These are phyloP conservation scores for Leptopilina myrica DNA, from an alignment of 2,888 invertebrate species.

Conservation along the genomic window DNA sequence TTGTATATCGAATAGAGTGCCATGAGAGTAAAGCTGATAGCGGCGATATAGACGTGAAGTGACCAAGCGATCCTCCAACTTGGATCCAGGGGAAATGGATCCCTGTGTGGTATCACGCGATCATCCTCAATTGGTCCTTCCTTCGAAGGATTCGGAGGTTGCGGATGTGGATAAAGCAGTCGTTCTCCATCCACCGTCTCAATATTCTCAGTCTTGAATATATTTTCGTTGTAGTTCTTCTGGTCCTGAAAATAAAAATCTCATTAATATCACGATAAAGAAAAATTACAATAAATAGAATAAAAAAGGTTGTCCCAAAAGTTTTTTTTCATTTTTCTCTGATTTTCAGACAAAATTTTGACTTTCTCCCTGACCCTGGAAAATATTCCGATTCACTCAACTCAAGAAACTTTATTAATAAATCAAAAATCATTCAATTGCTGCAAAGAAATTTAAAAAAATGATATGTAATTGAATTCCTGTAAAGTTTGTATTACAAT, in stretches of 20 bases:
- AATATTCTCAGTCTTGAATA: conserved; percentile 67
- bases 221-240: conserved; percentile 52
- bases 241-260: conserved; percentile 7
- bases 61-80: conserved; percentile 94
- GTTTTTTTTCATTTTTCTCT: not conserved
- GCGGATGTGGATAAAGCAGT: conserved; percentile 71
- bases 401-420: too few species aligned
- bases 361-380: too few species aligned
- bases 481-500: too few species aligned
- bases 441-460: too few species aligned
- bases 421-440: too few species aligned
- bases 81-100: conserved; percentile 76
- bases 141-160: conserved; percentile 70
- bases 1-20: conserved; percentile 92
- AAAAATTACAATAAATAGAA: not conserved
- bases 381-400: too few species aligned
- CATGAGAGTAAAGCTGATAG: conserved; percentile 89
- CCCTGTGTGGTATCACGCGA: conserved; percentile 74
- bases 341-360: too few species aligned
- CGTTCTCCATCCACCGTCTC: conserved; percentile 72
- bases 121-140: conserved; percentile 64
- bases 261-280: not conserved
- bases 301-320: not conserved
- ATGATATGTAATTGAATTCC: too few species aligned
- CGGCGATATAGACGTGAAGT: conserved; percentile 92